Evolutionary conservation across 2,888 invertebrate genomes (phyloP).

Genomic region (Drosophila phalerata): DNA sequence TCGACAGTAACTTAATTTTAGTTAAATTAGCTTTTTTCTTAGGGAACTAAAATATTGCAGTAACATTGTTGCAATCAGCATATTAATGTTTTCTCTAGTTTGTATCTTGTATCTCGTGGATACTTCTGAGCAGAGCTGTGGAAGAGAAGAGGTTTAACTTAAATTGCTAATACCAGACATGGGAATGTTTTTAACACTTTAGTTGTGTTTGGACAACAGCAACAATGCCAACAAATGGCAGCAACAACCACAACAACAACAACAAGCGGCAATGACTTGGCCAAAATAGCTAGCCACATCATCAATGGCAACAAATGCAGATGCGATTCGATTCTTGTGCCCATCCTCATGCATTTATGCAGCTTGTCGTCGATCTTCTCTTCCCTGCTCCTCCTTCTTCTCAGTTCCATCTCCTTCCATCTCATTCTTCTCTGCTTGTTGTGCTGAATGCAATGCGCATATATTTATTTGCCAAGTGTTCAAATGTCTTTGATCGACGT

Average conservation of each 20-base stretch:
- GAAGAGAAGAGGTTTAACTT: conserved; percentile 49
- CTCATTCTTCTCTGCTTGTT: background rate
- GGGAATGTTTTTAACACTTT: conserved; percentile 80
- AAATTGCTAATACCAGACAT: conserved; percentile 81
- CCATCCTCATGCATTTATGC: conserved; percentile 77
- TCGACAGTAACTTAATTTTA: conserved; percentile 8
- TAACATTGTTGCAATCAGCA: conserved; percentile 43
- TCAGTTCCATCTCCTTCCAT: conserved; percentile 7
- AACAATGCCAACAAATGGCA: conserved; percentile 65
- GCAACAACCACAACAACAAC: conserved; percentile 63
- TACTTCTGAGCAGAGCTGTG: background rate
- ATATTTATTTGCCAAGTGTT: conserved; percentile 77
- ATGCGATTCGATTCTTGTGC: conserved; percentile 20
- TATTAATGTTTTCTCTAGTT: conserved; percentile 24
- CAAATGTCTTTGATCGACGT: conserved; percentile 75
- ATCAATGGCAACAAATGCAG: conserved; percentile 61
- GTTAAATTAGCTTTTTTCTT: conserved; percentile 33
- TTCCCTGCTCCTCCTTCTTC: background rate
- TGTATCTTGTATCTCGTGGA: background rate
- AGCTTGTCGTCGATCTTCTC: conserved; percentile 70
- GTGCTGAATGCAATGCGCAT: conserved; percentile 66
- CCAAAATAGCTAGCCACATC: conserved; percentile 68
- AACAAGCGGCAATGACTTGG: conserved; percentile 71
- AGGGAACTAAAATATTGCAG: conserved; percentile 18
- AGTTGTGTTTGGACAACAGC: conserved; percentile 75